Conservation (phyloP, 2,888 invertebrate species). For the Dicycla oo region DNA sequence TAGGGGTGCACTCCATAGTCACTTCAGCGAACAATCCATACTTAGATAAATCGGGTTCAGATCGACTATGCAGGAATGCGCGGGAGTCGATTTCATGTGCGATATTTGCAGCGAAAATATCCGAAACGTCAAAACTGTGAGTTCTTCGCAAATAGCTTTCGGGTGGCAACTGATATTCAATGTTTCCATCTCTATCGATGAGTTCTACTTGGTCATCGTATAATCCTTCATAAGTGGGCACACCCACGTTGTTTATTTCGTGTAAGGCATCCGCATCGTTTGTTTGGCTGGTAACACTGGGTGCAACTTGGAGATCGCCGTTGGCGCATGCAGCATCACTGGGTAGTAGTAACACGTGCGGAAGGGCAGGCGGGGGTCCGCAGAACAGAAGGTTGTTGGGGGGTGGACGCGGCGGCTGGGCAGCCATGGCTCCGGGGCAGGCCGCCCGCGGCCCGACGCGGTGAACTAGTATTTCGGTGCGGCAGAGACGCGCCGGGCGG, state of each 20-base stretch:
- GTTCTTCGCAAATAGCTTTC: constrained; percentile 81
- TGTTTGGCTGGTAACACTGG: constrained; percentile 76
- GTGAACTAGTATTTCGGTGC: constrained; percentile 81
- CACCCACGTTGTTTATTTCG: constrained; percentile 88
- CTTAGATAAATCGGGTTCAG: constrained; percentile 87
- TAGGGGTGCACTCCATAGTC: constrained; percentile 78
- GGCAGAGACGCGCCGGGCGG: constrained; percentile 87
- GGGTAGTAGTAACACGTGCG: constrained; percentile 88
- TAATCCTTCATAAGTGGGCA: constrained; percentile 80
- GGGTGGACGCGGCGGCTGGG: constrained; percentile 87
- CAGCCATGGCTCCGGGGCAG: constrained; percentile 86
- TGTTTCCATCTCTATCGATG: constrained; percentile 71
- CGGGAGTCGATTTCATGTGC: constrained; percentile 74
- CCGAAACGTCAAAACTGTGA: constrained; percentile 86
- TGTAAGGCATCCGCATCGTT: constrained; percentile 80
- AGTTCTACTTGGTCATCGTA: constrained; percentile 76
- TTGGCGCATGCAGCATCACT: constrained; percentile 76
- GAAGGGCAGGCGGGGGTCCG: constrained; percentile 87
- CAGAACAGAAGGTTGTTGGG: constrained; percentile 88
- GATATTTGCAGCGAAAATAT: constrained; percentile 78
- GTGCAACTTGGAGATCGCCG: constrained; percentile 67
- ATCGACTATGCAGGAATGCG: constrained; percentile 77
- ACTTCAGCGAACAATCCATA: constrained; percentile 85
- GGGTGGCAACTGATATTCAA: constrained; percentile 73
- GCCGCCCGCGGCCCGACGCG: constrained; percentile 83